A percentile compares a stretch with the other conserved stretches of the same genome.
phyloP scores from a whole-genome alignment of 2,113 vertebrate genomes.

The Pionites leucogaster region DNA sequence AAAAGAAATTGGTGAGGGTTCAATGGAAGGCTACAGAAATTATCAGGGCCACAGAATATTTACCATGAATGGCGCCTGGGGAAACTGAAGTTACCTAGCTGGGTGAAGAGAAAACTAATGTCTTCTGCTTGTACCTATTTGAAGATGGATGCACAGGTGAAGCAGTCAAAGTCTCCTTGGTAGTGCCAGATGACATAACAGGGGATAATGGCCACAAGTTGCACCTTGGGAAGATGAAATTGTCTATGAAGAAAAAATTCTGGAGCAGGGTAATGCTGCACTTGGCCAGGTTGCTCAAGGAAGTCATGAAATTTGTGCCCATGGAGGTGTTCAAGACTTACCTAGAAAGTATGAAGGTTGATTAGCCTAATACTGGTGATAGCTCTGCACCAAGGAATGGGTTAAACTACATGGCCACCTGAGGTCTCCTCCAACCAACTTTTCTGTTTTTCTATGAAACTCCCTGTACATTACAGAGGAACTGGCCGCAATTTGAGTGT shows the following conservation, averaged over 20 bases:
- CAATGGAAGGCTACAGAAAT: not conserved
- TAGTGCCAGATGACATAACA: not conserved
- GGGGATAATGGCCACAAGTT: not conserved
- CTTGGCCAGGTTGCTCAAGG: not conserved
- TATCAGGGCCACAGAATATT: not conserved
- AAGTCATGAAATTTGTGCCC: not conserved
- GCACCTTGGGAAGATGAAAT: not conserved
- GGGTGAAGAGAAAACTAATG: not conserved
- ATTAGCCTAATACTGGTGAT: not conserved
- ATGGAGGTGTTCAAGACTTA: not conserved
- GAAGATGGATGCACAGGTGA: not conserved
- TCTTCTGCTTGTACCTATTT: not conserved
- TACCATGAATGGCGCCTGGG: not conserved
- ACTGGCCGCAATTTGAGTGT: not conserved
- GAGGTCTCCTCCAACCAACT: not conserved
- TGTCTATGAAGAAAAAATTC: not conserved
- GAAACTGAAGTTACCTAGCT: not conserved
- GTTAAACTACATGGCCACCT: not conserved
- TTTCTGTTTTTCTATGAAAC: not conserved
- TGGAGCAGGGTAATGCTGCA: rapidly evolving
- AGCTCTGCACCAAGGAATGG: not conserved
- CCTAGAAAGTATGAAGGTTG: not conserved
- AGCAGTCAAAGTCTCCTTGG: not conserved
- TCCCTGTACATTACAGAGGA: not conserved
- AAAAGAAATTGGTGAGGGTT: not conserved